Base-by-base conservation (phyloP, 2,888 invertebrate genomes). In the Athetis lepigone region DNA sequence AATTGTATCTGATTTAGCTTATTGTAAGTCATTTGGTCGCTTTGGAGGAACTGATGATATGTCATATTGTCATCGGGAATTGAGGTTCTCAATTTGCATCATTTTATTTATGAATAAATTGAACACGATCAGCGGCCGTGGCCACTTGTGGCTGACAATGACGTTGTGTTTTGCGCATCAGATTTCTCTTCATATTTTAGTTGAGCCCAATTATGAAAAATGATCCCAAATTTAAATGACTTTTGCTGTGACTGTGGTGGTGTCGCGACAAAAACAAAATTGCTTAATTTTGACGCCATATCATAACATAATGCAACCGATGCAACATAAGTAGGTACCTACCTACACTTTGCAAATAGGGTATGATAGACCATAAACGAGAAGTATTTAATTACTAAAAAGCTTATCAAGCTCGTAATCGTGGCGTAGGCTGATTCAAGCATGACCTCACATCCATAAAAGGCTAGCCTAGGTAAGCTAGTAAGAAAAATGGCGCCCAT, bases 401-500 rank as follows among this genome's bases (percentile, higher is more conserved):
- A 50, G 75, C 65, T 66, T 72, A 79, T 78, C 75, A 45, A 61
- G 49, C 33, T 16, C 45, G 52, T 66, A 61, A 69, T 72, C 60
- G 50, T 49, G 23, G 64, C 55, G 79, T 77, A 64, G 72, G 75
- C 29, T 59, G 57, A 72, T 55, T 64, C 42, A 71, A 65, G 52
- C 50, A 70, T 55, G 81, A 81, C 82, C 80, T 83, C 75, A 59
- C 37, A 50, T 49, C 79, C 80, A 70, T 77, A 80, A 46, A 85
- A 75, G 80, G 82, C 46, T 46, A 67, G 58, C 2, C 46, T 70
- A 60, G 77, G 54, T 37, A 43, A 57, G 27, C 33, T 37, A 51
- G 40, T 40, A 63, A 75, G 54, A 50, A 55, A 54, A 60, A 50
- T 72, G 52, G 58, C 64, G 27, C 16, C 49, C 49, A 43, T 45